Evolutionary conservation across 2,113 vertebrate species (phyloP), one percentile per base, ranked within the genome.

Genomic region (Calidris pygmaea): DNA sequence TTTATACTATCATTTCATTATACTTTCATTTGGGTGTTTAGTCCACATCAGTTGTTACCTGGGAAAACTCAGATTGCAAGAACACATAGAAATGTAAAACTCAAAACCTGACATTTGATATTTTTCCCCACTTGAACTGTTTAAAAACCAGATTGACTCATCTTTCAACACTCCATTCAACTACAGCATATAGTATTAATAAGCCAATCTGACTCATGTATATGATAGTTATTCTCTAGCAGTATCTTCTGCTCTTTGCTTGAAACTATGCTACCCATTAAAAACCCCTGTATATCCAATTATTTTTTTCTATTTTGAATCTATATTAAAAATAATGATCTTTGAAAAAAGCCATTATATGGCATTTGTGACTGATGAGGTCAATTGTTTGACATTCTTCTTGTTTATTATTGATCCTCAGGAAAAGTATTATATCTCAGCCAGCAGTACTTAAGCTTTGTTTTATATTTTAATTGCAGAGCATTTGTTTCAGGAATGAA

Each of bases 81-180:
- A 85, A 72, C 27, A 93, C n/a, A 22, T 24, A 71, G 27, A 91
- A 79, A 88, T 52, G 35, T 7, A 65, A 93, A 97, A 96, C 52
- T 91, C n/a, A 96, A 81, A 95, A 48, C 15, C 43, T 88, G 90
- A 96, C 56, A 81, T 92, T 67, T 91, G 21, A 59, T 96, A 89
- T 65, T 63, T 78, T 78, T 68, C 80, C 24, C 68, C 50, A 93
- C 37, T 81, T 76, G 26, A 88, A 72, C 26, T 43, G 65, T 78
- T 87, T 35, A 79, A 95, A 84, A 87, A 77, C 30, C 27, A 50
- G 35, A 89, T 19, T 95, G 86, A 89, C 24, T 82, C 67, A 47
- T 30, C 11, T 96, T 90, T 95, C 86, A 96, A 76, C 43, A 89
- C 95, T 95, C 77, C 70, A 58, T 74, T 92, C 43, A 85, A 30